These are phyloP conservation scores for Lepidurus couesii DNA, from an alignment of 1,140 invertebrate genomes.

Conservation along the genomic window DNA sequence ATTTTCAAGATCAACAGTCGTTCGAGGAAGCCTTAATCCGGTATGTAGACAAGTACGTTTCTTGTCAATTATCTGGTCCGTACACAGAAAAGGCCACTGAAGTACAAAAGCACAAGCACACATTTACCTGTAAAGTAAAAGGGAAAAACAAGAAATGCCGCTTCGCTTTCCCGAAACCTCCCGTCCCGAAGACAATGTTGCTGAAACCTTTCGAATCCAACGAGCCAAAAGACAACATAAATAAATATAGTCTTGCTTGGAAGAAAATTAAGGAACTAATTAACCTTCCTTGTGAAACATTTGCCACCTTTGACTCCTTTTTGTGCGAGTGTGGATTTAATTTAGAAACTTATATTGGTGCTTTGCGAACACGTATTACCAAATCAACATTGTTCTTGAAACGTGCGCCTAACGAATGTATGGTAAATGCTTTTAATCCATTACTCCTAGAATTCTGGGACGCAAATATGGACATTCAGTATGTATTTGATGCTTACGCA, in stretches of 20 bases:
- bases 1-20: neutral
- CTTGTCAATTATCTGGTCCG: neutral
- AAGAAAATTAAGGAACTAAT: neutral
- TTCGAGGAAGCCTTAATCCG: neutral
- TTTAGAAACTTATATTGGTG: neutral
- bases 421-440: neutral
- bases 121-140: neutral
- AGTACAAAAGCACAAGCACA: neutral
- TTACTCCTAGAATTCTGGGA: conserved; percentile 1
- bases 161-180: neutral
- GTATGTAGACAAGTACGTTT: neutral
- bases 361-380: neutral
- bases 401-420: neutral
- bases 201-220: neutral
- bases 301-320: neutral
- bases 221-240: neutral
- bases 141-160: neutral
- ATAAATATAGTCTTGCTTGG: neutral
- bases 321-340: neutral
- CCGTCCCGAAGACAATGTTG: neutral
- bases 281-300: neutral
- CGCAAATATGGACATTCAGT: neutral
- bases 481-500: neutral
- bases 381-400: neutral
- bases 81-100: neutral